Base-by-base conservation (phyloP, 2,113 vertebrate genomes). In the Etia nguti region DNA sequence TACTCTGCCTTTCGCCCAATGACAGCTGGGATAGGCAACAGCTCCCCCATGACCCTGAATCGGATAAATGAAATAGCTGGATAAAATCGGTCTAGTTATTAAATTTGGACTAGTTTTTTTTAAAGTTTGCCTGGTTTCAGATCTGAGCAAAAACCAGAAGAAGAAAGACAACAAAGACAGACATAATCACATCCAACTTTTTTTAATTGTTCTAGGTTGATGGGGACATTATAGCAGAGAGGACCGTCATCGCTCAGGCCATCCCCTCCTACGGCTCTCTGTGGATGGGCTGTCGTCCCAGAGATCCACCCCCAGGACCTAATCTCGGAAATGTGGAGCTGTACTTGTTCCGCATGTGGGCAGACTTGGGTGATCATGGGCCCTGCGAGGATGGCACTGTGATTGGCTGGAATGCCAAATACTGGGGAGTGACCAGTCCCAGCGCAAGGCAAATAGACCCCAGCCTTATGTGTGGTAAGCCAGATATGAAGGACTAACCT, bases 331-430 rank as follows among this genome's bases (percentile, higher is more conserved):
- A 41, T 2, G 85, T 96, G 80, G 96, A 97, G 91, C 90, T 97
- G 20, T 96, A 97, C 88, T 59, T 97, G 80, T 97, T 97, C 88
- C 92, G 96, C 6, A 70, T 97, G 81, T 97, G 96, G 96, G 77
- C 59, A 0, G 94, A 96, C 48, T 31, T 95, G 52, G 55, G 7
- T 1, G 4, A 75, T 2, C 95, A 94, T 4, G 73, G n/a, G 4
- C 3, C 16, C 59, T 97, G 97, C 1, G 95, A 96, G 88, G 96
- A 97, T 1, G 96, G 97, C 9, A 70, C 89, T 0, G 92, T 96
- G 80, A 94, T 96, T 22, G 94, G 94, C 84, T 97, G 97, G 97
- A 82, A 95, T 4, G 86, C 95, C 1, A 36, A 12, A 1, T 59
- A 92, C 83, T 97, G 96, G 97, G 90, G 86, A 1, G 54, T 96